phyloP scores from a whole-genome alignment of 2,888 invertebrate species.

The Nebria salina region DNA sequence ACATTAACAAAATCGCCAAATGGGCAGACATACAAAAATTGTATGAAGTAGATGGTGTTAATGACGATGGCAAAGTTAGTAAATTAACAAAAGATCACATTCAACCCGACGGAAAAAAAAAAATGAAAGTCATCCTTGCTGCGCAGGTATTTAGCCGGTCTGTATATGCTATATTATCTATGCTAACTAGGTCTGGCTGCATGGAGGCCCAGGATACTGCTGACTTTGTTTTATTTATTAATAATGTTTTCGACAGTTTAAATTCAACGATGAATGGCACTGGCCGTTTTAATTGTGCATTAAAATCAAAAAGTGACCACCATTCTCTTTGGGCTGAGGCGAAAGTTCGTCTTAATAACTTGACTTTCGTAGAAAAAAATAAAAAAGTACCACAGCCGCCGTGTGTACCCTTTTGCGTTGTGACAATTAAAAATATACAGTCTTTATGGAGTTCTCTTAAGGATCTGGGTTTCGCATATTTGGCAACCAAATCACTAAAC shows the following conservation, averaged over 20 bases:
- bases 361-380: not conserved
- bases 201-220: not conserved
- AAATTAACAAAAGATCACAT: conserved; percentile 28
- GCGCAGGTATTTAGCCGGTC: conserved; percentile 21
- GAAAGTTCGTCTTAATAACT: not conserved
- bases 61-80: conserved; percentile 15
- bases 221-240: conserved; percentile 6
- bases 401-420: not conserved
- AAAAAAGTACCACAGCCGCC: not conserved
- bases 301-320: not conserved
- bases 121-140: conserved; percentile 28
- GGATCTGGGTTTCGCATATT: not conserved
- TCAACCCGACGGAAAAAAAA: conserved; percentile 17
- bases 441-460: not conserved
- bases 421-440: not conserved
- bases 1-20: not conserved
- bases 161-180: not conserved
- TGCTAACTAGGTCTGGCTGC: not conserved
- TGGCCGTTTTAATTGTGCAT: not conserved
- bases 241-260: conserved; percentile 14
- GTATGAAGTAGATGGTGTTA: conserved; percentile 16
- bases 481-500: not conserved
- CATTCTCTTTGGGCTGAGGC: conserved; percentile 14
- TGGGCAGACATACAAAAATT: conserved; percentile 9
- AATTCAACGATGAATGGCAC: not conserved